Evolutionary conservation across 2,888 invertebrate species (phyloP).

Genomic region (Ormyrus pomaceus): DNA sequence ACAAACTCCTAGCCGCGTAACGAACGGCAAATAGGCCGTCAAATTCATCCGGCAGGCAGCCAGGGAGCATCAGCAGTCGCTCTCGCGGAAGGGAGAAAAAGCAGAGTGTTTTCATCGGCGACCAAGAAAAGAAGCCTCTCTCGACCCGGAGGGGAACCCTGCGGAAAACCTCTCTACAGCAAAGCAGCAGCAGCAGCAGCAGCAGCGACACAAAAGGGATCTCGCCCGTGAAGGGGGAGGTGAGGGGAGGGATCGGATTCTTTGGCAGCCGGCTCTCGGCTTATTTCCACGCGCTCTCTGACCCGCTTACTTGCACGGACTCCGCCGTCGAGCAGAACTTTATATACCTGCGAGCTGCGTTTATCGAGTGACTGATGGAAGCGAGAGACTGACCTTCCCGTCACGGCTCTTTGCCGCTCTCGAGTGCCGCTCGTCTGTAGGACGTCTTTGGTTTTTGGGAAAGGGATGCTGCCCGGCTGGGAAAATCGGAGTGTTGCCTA

Average conservation of each 20-base stretch:
- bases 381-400: too few species aligned
- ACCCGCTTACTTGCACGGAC: constrained; percentile 34
- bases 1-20: too few species aligned
- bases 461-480: too few species aligned
- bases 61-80: neutral
- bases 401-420: neutral
- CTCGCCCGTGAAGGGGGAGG: constrained; percentile 19
- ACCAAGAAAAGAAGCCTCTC: neutral
- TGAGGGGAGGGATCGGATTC: constrained; percentile 34
- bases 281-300: constrained; percentile 30
- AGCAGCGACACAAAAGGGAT: constrained; percentile 26
- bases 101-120: neutral
- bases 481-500: too few species aligned
- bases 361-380: too few species aligned
- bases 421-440: too few species aligned
- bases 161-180: neutral
- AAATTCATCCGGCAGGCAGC: neutral
- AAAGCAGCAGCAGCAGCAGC: too few species aligned
- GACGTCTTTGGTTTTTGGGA: too few species aligned
- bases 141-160: neutral
- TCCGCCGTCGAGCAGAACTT: too few species aligned
- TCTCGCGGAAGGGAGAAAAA: neutral
- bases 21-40: neutral
- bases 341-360: neutral
- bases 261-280: constrained; percentile 38